Conservation (phyloP, 2,888 invertebrate species). For the Cephus nigrinus region DNA sequence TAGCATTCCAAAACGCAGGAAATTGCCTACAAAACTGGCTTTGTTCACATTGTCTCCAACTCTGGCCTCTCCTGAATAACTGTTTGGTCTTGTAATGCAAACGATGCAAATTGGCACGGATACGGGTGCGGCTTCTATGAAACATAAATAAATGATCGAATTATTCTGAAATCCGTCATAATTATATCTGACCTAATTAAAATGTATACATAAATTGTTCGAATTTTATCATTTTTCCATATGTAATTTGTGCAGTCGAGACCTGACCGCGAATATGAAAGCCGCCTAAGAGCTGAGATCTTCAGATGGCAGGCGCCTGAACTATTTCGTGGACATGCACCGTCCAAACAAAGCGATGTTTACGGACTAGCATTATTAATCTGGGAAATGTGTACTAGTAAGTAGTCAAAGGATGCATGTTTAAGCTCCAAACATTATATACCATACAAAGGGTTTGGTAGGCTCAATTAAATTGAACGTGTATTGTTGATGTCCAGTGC, state of each 20-base stretch:
- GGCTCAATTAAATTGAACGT: background rate
- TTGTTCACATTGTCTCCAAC: background rate
- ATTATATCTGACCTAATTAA: background rate
- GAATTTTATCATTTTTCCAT: background rate
- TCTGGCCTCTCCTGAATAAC: background rate
- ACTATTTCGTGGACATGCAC: conserved; percentile 36
- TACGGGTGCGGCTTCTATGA: background rate
- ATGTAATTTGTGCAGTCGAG: conserved; percentile 29
- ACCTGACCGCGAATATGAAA: conserved; percentile 40
- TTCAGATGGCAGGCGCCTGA: conserved; percentile 56
- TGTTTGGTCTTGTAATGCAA: background rate
- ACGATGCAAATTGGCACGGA: background rate
- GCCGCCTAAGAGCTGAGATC: conserved; percentile 46
- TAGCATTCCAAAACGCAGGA: conserved; percentile 7
- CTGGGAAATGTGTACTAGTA: conserved; percentile 58
- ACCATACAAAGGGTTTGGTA: background rate
- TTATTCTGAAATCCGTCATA: background rate
- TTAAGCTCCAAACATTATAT: background rate
- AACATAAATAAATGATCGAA: background rate
- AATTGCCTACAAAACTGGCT: conserved; percentile 1
- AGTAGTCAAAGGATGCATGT: conserved; percentile 15
- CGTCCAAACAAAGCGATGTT: conserved; percentile 45
- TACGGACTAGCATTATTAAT: conserved; percentile 53
- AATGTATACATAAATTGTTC: background rate
- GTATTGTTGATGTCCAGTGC: conserved; percentile 30